Conservation (phyloP, 2,797 vertebrate genomes). For the Sorex maritimensis region DNA sequence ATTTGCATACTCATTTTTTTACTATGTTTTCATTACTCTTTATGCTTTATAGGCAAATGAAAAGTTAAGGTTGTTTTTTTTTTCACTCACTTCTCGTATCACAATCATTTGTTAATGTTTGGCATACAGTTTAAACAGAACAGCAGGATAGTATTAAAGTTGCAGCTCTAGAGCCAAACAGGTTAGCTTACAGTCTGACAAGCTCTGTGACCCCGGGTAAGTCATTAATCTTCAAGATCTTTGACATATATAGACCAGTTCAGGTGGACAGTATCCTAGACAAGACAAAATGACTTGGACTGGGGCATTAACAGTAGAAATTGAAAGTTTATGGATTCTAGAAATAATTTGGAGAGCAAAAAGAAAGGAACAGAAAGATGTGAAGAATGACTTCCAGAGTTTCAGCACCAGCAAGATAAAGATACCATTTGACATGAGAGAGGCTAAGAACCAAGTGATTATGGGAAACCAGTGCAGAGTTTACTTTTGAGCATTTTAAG, state of each 20-base stretch:
- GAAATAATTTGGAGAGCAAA: conserved; percentile 3
- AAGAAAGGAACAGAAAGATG: not conserved
- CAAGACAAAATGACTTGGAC: not conserved
- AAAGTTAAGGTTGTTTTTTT: too few relatives aligned
- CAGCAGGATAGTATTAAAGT: not conserved
- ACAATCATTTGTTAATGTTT: not conserved
- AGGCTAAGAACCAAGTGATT: not conserved
- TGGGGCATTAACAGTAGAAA: not conserved
- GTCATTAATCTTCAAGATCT: not conserved
- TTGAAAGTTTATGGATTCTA: not conserved
- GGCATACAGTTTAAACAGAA: not conserved
- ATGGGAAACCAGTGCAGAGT: not conserved
- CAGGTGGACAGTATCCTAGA: not conserved
- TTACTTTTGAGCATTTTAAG: conserved; percentile 8
- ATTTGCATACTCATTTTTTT: conserved; percentile 48
- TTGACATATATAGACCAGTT: not conserved
- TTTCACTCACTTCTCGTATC: too few relatives aligned
- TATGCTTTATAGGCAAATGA: too few relatives aligned
- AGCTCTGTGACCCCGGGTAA: conserved; percentile 4
- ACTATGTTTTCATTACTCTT: not conserved
- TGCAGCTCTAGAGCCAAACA: not conserved
- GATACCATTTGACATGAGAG: not conserved
- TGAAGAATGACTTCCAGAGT: not conserved
- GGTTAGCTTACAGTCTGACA: not conserved
- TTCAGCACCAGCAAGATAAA: not conserved